phyloP scores from a whole-genome alignment of 2,888 invertebrate genomes.

The Eumacrocentrus americanus region DNA sequence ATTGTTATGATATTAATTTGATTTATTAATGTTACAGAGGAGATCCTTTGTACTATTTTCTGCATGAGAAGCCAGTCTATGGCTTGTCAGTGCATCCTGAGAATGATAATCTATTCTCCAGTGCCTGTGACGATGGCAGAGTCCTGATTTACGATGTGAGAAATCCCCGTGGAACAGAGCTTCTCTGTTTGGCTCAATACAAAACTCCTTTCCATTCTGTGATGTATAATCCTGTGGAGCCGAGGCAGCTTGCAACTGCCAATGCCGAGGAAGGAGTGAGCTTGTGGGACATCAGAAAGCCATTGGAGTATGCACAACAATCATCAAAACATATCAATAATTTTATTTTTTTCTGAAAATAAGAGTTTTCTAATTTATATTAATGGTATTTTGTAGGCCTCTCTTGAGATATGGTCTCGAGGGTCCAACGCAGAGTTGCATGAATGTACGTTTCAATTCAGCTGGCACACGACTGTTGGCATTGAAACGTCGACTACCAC shows the following conservation, averaged over 20 bases:
- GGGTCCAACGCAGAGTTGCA: slow-evolving; percentile 73
- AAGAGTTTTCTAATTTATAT: background rate
- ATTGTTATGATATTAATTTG: background rate
- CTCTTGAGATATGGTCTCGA: slow-evolving; percentile 74
- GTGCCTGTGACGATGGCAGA: slow-evolving; percentile 91
- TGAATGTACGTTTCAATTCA: slow-evolving; percentile 90
- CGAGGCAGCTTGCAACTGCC: slow-evolving; percentile 82
- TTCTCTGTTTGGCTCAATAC: slow-evolving; percentile 73
- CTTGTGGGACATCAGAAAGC: slow-evolving; percentile 87
- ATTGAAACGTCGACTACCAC: slow-evolving; percentile 83
- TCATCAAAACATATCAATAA: background rate
- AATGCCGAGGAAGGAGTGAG: slow-evolving; percentile 89
- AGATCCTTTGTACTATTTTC: slow-evolving; percentile 73
- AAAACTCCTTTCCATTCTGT: slow-evolving; percentile 91
- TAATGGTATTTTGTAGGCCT: slow-evolving; percentile 63
- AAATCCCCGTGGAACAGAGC: slow-evolving; percentile 64
- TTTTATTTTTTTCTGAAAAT: background rate
- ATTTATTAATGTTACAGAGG: slow-evolving; percentile 58
- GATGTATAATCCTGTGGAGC: slow-evolving; percentile 87
- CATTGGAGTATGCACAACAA: slow-evolving; percentile 83
- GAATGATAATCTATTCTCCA: slow-evolving; percentile 82
- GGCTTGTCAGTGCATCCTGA: slow-evolving; percentile 86
- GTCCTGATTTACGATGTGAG: slow-evolving; percentile 85
- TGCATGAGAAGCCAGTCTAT: slow-evolving; percentile 89
- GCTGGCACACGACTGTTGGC: slow-evolving; percentile 80